These are phyloP conservation scores for Neoarius graeffei DNA, from an alignment of 2,113 vertebrate species.

Conservation along the genomic window DNA sequence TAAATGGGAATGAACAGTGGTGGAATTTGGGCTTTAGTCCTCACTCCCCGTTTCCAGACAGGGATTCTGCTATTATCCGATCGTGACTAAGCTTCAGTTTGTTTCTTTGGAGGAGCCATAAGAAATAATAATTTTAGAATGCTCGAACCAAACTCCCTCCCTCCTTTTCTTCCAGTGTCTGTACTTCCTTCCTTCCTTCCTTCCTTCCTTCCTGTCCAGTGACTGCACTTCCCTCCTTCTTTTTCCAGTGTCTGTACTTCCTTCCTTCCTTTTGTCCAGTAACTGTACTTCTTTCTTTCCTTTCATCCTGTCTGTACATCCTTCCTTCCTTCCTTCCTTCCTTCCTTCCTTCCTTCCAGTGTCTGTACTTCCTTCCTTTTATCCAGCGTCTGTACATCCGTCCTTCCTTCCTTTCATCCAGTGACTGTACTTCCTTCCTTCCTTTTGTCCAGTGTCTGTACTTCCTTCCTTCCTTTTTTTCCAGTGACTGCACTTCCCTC, in stretches of 20 bases:
- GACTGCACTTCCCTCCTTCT: too few species aligned
- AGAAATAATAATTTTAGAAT: too few species aligned
- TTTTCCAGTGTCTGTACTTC: too few species aligned
- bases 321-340: neutral
- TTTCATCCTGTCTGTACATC: neutral
- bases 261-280: too few species aligned
- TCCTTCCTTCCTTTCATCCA: neutral
- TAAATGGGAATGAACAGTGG: neutral
- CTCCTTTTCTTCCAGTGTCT: too few species aligned
- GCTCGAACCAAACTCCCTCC: too few species aligned
- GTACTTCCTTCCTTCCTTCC: too few species aligned
- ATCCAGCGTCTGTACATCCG: too few species aligned
- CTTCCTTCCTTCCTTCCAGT: neutral
- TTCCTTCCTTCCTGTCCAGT: too few species aligned
- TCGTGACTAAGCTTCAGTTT: neutral
- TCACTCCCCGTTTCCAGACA: neutral
- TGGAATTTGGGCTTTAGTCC: neutral
- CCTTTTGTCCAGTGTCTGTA: neutral
- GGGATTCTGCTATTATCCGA: neutral
- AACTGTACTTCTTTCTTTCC: too few species aligned
- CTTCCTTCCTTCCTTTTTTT: neutral
- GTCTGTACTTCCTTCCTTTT: neutral
- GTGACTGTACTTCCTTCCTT: neutral
- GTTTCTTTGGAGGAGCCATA: neutral
- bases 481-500: neutral